Evolutionary conservation across 1,140 invertebrate species (phyloP), one percentile per base, ranked within the genome.

Genomic region (Spodoptera litura): DNA sequence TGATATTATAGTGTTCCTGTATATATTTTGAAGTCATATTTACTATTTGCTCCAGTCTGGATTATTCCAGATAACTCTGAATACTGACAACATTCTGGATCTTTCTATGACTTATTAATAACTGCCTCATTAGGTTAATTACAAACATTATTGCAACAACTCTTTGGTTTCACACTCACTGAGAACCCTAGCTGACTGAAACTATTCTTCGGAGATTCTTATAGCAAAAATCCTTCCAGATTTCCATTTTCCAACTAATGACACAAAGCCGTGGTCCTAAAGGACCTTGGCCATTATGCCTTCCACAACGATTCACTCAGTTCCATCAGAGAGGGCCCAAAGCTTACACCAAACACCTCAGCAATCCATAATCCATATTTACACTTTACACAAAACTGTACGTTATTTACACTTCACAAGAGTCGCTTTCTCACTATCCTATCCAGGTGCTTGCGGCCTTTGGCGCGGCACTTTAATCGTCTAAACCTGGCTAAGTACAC

Each of bases 331-430:
- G 51, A 27, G 62, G 61, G 74, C 53, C n/a, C 74, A 62, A 55
- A 79, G 53, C 61, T 81, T 55, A 79, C 51, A 76, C 71, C 70
- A 77, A 83, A 74, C 79, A 66, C 49, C 58, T 53, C 72, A 79
- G 76, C 68, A 75, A 78, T 83, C 83, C 52, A 51, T 15, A 66
- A 66, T 62, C 56, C 53, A 72, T 89, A 89, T 92, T 79, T 92
- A 91, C 89, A 92, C 85, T 87, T 86, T 86, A 86, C 81, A 83
- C 74, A 83, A 78, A 75, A 83, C 75, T 85, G 83, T 68, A 81
- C 82, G 74, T n/a, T 89, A 88, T 88, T 83, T 90, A 90, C 90
- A 91, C 80, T 84, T 85, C 83, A 89, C 85, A 87, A 79, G 59
- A 89, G 87, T 86, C 86, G 84, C 83, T 87, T 89, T 82, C 81